Base-by-base conservation (phyloP, 2,113 vertebrate species). In the Grammomys dolichurus region DNA sequence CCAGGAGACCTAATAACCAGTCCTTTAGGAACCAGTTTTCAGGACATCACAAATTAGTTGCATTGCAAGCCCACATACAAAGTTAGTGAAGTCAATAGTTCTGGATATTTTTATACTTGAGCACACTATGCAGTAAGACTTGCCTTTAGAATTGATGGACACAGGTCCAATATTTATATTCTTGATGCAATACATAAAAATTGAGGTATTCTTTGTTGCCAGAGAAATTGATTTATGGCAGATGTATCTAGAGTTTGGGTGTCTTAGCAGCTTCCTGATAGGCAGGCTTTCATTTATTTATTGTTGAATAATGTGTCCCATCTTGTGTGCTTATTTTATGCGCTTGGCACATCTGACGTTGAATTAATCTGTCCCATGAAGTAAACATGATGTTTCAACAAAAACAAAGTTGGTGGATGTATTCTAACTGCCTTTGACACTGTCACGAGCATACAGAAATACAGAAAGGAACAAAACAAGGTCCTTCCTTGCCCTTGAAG, bases 1-100 rank as follows among this genome's bases (percentile, higher is more conserved):
- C 65, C 26, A 31, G 67, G 56, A 94, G 56, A 91, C 81, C 73
- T 92, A 67, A 91, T 94, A 91, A 90, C 14, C 26, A 58, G 69
- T 87, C 75, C 87, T 94, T 97, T 65, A 93, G 93, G 93, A 95
- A 92, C 24, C 58, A 96, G 77, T 92, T 96, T 93, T 95, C 87
- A 96, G 78, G 77, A 88, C 43, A 89, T 80, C 87, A 93, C 54
- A 96, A 87, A 86, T 94, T 67, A 87, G 69, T 92, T 96, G 40
- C 36, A 70, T 95, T 72, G 70, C 8, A 87, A 94, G 88, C 96
- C 90, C 90, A 58, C 73, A 77, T 92, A 94, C 70, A 94, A 93
- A 93, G 81, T 87, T 96, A 80, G 95, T 80, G 73, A 95, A 97
- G 69, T 92, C 81, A 75, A 54, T 84, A 58, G 73, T 90, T 91